Conservation (phyloP, 2,888 invertebrate genomes). For the Lepas anatifera region DNA sequence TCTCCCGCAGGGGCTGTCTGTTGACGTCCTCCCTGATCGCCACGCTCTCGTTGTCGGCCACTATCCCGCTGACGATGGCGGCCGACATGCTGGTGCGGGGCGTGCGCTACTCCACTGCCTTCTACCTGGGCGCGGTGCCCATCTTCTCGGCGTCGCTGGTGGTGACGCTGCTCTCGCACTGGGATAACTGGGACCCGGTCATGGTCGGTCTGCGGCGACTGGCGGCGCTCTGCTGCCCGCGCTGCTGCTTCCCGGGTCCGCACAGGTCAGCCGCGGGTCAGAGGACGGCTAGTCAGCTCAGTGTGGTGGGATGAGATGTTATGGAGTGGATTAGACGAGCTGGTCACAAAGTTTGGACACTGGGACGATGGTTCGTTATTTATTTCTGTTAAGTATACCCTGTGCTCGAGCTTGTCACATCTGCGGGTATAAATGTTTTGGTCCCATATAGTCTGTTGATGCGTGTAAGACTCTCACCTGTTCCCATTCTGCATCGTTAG, state of each 20-base stretch:
- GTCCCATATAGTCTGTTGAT: no score
- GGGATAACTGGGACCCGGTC: slow-evolving; percentile 71
- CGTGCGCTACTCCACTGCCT: slow-evolving; percentile 47
- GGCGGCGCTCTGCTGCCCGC: not conserved
- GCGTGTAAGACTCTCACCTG: no score
- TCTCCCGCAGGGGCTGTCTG: slow-evolving; percentile 67
- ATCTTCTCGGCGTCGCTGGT: slow-evolving; percentile 61
- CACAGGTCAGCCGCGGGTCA: no score
- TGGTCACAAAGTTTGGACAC: no score
- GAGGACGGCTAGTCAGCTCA: no score
- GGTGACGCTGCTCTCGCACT: slow-evolving; percentile 55
- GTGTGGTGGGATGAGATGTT: no score
- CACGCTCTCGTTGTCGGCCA: slow-evolving; percentile 69
- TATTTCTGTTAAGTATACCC: no score
- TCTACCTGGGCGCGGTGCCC: slow-evolving; percentile 65
- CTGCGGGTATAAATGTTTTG: no score
- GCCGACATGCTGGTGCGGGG: slow-evolving; percentile 63
- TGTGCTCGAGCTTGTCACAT: no score
- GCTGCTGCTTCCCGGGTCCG: not conserved
- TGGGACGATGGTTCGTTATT: no score
- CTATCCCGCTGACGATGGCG: slow-evolving; percentile 77
- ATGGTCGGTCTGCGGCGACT: slow-evolving; percentile 35
- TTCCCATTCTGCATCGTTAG: no score
- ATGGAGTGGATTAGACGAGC: no score
- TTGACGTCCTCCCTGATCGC: slow-evolving; percentile 83